Conservation (phyloP, 2,797 vertebrate species). For the Malurus splendens region DNA sequence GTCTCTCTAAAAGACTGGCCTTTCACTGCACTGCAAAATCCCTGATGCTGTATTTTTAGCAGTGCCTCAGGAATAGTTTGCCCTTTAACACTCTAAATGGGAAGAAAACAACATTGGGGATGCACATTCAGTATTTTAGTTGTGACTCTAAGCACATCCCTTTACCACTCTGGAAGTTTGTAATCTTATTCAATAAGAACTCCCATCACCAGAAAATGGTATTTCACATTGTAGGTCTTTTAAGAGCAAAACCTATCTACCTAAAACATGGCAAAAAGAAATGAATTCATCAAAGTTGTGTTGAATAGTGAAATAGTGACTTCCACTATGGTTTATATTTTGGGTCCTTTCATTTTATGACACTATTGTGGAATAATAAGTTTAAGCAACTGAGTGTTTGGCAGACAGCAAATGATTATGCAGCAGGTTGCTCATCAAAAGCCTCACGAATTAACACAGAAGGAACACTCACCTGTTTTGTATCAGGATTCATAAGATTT, state of each 20-base stretch:
- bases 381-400: neutral
- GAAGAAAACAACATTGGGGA: neutral
- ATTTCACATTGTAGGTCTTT: neutral
- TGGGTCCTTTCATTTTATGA: neutral
- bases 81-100: neutral
- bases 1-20: neutral
- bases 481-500: constrained; percentile 93
- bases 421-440: neutral
- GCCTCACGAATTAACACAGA: neutral
- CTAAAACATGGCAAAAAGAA: neutral
- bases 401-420: neutral
- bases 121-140: neutral
- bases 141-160: neutral
- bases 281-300: neutral
- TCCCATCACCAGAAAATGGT: neutral
- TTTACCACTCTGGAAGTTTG: neutral
- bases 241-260: neutral
- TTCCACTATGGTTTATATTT: neutral
- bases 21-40: neutral
- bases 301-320: neutral
- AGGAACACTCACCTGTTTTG: constrained; percentile 86
- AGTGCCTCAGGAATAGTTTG: neutral
- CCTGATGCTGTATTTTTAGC: neutral
- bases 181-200: neutral
- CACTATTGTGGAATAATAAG: neutral